Evolutionary conservation across 2,888 invertebrate genomes (phyloP), one percentile per base, ranked within the genome.

Genomic region (Pteria penguin): DNA sequence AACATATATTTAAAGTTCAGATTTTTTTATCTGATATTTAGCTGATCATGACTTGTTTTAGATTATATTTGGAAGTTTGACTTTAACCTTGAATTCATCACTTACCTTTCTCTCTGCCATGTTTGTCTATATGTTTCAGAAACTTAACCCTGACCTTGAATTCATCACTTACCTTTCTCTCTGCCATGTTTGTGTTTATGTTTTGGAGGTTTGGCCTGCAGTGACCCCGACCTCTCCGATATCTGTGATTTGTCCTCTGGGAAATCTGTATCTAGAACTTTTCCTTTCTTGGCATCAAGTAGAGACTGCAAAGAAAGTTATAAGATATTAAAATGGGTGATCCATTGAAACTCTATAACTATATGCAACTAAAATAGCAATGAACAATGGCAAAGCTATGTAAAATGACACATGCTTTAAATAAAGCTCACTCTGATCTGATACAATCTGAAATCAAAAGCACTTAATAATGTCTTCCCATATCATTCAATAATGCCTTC

Each of bases 261-360:
- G 2, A 88, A 76, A n/a, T 85, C 82, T 5, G 83, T 75, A 11
- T 85, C 86, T 5, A 87, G 55, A 18, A 72, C 24, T 3, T 72
- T 69, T 4, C 75, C 80, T 68, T 83, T 82, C 29, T 87, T 82
- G 5, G 85, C 84, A 73, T 86, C 85, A n/a, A 89, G 76, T 75
- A 89, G 80, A 2, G 89, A 85, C 89, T 89, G 81, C 29, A 85
- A 84, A 67, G 55, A 58, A 57, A 65, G 29, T 54, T 2, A 22
- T 52, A 18, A 29, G 3, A 3, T 8, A 31, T 32, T 31, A 62
- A 32, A 32, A n/a, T n/a, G n/a, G 4, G 4, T n/a, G n/a, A n/a
- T n/a, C n/a, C n/a, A n/a, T 31, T 62, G 2, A 57, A 57, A n/a
- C 57, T 57, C 45, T 45, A 11, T 45, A 45, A 45, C 45, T 11